phyloP scores from a whole-genome alignment of 2,113 vertebrate genomes.

The Dromiciops gliroides region DNA sequence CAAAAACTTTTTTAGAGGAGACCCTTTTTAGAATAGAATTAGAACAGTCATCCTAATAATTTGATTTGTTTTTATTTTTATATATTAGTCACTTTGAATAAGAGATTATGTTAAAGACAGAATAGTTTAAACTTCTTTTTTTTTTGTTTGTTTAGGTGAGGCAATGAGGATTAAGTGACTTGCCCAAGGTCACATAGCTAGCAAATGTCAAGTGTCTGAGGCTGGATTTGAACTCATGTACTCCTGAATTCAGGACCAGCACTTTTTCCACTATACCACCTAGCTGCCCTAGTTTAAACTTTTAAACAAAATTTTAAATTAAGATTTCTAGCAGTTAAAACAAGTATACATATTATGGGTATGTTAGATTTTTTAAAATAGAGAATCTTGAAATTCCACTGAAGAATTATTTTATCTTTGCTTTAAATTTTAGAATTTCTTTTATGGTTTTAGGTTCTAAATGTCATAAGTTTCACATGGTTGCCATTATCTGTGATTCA shows the following conservation, averaged over 20 bases:
- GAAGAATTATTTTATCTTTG: not conserved
- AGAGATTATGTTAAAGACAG: not conserved
- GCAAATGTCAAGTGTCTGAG: no score
- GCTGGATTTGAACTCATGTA: no score
- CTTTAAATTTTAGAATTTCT: not conserved
- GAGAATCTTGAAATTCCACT: not conserved
- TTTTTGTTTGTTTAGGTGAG: no score
- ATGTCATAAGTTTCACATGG: not conserved
- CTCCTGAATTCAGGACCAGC: no score
- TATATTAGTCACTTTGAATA: not conserved
- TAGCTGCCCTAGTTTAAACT: no score
- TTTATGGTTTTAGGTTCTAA: not conserved
- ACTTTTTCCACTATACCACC: no score
- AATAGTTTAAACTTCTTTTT: not conserved
- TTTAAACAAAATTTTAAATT: no score
- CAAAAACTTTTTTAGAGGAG: not conserved
- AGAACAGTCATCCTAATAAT: not conserved
- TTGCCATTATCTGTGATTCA: constrained; percentile 40
- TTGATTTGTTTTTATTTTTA: not conserved
- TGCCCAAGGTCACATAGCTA: no score
- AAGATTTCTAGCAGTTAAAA: not conserved
- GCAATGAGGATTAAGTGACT: no score
- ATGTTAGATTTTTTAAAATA: not conserved
- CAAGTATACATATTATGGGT: not conserved
- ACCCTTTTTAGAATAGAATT: not conserved